Percentiles rank a stretch among this genome's conserved stretches.
Evolutionary conservation across 2,888 invertebrate species (phyloP).

Genomic region (Oligia strigilis): DNA sequence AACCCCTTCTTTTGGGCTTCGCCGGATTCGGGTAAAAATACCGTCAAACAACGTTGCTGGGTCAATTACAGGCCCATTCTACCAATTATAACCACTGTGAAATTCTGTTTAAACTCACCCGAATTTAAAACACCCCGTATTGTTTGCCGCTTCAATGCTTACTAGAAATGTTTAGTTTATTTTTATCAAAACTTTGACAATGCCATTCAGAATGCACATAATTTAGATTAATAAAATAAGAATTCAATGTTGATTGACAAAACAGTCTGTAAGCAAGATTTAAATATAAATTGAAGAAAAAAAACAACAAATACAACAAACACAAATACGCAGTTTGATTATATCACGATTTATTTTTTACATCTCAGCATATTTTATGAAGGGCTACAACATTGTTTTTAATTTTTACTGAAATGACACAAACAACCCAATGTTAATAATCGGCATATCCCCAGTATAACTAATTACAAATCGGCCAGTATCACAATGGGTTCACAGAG

Average conservation of each 20-base stretch:
- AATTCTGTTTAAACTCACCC: background rate
- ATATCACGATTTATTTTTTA: conserved; percentile 18
- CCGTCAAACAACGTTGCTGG: background rate
- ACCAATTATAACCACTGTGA: no score
- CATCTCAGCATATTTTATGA: background rate
- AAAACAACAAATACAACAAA: no score
- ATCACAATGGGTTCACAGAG: conserved; percentile 58
- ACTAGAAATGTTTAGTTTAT: conserved; percentile 30
- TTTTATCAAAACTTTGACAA: conserved; percentile 20
- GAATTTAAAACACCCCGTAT: conserved; percentile 23
- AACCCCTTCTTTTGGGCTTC: no score
- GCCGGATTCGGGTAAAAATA: background rate
- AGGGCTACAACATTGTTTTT: background rate
- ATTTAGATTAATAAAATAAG: conserved; percentile 9
- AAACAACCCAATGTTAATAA: conserved; percentile 16
- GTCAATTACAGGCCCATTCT: background rate
- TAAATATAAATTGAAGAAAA: conserved; percentile 29
- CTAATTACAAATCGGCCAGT: conserved; percentile 53
- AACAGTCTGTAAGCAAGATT: conserved; percentile 15
- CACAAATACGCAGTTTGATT: background rate
- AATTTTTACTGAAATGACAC: conserved; percentile 5
- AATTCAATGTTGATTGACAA: conserved; percentile 10
- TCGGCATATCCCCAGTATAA: conserved; percentile 32
- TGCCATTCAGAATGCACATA: conserved; percentile 3
- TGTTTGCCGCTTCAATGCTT: conserved; percentile 6